Evolutionary conservation across 2,888 invertebrate species (phyloP), one percentile per base, ranked within the genome.

Genomic region (Subacronicta megacephala): DNA sequence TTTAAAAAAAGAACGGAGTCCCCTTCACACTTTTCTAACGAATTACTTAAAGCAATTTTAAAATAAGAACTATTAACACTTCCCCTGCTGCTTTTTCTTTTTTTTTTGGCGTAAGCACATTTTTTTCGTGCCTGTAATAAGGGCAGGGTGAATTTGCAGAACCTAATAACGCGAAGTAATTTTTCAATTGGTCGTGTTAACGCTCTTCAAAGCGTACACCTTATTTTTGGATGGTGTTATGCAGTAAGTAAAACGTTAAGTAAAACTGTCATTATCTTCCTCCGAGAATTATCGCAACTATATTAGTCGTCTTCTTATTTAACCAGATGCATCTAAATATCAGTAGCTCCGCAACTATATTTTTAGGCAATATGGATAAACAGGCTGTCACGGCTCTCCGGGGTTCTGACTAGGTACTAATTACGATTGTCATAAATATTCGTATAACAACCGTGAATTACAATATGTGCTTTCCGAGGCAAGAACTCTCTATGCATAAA

Each of bases 141-240:
- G 82, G 81, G 83, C 82, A 84, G 90, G 89, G 88, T 86, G 85
- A 87, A 87, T 89, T 90, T 89, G 78, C 72, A 70, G 85, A 90
- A 93, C 90, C 89, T 89, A 94, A 94, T 93, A 94, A 92, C 83
- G 90, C 79, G 80, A 42, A 82, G 93, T 90, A 92, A 94, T 94
- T 94, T 94, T 93, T 93, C 93, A 94, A 94, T 93, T 92, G 93
- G 80, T 79, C 84, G 84, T 84, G 85, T 86, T 87, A 85, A 80
- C 74, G 78, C 77, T 71, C 66, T 71, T 68, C 65, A 63, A 63
- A 52, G 62, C 12, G 52, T 73, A 72, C 74, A 82, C 81, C 84
- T 75, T 79, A 64, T 49, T 78, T 65, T 49, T 75, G 85, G 79
- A 86, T 52, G 78, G 68, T 51, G 23, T 75, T 77, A 87, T 83